A percentile compares a stretch with the other conserved stretches of the same genome.
Evolutionary conservation across 2,113 vertebrate species (phyloP).

Genomic region (Notarius lentiginosus): DNA sequence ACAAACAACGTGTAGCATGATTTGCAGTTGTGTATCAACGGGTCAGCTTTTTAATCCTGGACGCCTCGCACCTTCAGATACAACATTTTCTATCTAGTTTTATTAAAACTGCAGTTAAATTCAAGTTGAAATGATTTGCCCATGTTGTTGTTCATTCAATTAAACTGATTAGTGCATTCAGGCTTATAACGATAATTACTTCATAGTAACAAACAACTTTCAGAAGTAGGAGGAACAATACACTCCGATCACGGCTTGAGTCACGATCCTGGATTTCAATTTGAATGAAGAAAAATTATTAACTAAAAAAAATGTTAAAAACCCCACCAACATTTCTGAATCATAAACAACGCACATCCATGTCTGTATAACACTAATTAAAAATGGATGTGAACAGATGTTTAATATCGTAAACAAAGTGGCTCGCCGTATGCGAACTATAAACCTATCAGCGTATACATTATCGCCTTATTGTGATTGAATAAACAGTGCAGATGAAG

Average conservation of each 20-base stretch:
- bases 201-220: background rate
- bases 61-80: background rate
- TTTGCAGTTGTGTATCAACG: no score
- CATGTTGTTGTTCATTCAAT: background rate
- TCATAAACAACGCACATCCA: background rate
- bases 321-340: background rate
- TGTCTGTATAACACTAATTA: background rate
- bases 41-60: background rate
- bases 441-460: background rate
- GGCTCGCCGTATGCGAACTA: background rate
- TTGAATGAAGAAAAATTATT: background rate
- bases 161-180: background rate
- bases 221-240: background rate
- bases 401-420: background rate
- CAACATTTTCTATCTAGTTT: background rate
- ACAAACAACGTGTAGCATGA: no score
- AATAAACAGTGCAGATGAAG: background rate
- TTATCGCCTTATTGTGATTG: background rate
- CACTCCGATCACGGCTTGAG: background rate
- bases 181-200: background rate
- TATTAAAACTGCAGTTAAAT: background rate
- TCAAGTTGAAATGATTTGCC: background rate
- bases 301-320: no score
- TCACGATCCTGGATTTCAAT: background rate
- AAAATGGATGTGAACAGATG: background rate